Evolutionary conservation across 1,140 invertebrate genomes (phyloP).

Genomic region (Lerema accius): DNA sequence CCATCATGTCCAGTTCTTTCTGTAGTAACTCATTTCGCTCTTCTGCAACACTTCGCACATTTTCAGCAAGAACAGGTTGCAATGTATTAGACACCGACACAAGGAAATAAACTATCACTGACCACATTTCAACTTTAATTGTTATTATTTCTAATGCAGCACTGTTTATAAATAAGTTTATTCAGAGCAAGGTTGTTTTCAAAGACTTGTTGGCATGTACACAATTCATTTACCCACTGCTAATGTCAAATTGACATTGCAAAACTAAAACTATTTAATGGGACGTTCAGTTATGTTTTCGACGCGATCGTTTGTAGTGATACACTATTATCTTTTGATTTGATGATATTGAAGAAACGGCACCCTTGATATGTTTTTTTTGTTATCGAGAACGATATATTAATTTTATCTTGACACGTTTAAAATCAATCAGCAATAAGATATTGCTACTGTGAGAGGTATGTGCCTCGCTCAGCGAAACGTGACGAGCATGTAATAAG

Average conservation of each 20-base stretch:
- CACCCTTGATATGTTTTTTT: not conserved
- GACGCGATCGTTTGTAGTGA: conserved; percentile 4
- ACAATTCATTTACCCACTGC: conserved; percentile 13
- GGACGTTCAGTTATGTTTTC: not conserved
- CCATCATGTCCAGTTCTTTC: conserved; percentile 60
- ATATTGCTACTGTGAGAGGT: not conserved
- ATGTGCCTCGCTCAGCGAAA: not conserved
- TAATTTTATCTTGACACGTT: not conserved
- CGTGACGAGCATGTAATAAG: not conserved
- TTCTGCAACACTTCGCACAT: conserved; percentile 43
- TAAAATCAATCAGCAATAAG: not conserved
- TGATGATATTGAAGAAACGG: conserved; percentile 2
- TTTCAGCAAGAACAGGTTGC: conserved; percentile 27
- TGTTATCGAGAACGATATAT: not conserved
- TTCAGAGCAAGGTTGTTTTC: conserved; percentile 36
- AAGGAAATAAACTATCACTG: conserved; percentile 39
- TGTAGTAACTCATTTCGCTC: conserved; percentile 62
- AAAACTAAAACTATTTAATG: conserved; percentile 2
- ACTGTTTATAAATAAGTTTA: conserved; percentile 41
- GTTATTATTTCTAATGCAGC: conserved; percentile 18
- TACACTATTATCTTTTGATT: conserved; percentile 5
- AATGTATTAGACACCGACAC: conserved; percentile 15
- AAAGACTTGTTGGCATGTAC: not conserved
- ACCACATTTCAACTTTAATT: conserved; percentile 50
- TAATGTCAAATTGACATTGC: conserved; percentile 14